Evolutionary conservation across 2,797 vertebrate species (phyloP), one percentile per base, ranked within the genome.

Genomic region (Xenops minutus): DNA sequence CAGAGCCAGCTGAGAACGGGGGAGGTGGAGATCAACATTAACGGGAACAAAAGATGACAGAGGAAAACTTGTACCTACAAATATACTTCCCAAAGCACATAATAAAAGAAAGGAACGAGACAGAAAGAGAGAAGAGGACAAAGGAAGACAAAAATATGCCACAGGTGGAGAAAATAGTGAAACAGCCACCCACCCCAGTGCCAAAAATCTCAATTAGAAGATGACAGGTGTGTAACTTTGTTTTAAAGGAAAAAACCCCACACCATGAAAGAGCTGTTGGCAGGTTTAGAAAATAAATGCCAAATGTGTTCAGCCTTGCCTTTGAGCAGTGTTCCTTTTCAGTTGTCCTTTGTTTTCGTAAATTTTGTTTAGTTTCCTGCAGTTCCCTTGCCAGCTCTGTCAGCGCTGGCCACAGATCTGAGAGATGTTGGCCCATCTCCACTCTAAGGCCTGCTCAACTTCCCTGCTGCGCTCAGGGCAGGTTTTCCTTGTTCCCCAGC

Each of bases 261-360:
- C 41, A 52, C 44, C 20, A n/a, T 67, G 48, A 94, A 91, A 92
- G 63, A 85, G 24, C 77, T 30, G 63, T 46, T 92, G 83, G 41
- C 74, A 79, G 51, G 48, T 90, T 90, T 79, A 87, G 56, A 88
- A 94, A 93, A 81, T 23, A 92, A 92, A 76, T 37, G 49, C 41
- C 26, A 54, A 92, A 82, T 29, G 20, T 74, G 36, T 79, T 95
- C 30, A 43, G 71, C 48, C 44, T 92, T 88, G 87, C 74, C 61
- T 95, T 92, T 62, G 59, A 95, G 74, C 71, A 51, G 59, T 73
- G 58, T 71, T 96, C 88, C 93, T 93, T 94, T 92, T 74, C 48
- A 88, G 71, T 90, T 95, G 80, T 44, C 89, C 86, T 63, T 81
- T 1, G 8, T 10, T 84, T 94, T 56, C 76, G 49, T 79, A 76